Percentiles rank a stretch among this genome's conserved stretches.
Evolutionary conservation across 2,113 vertebrate genomes (phyloP).

Genomic region (Pollimyrus isidori): DNA sequence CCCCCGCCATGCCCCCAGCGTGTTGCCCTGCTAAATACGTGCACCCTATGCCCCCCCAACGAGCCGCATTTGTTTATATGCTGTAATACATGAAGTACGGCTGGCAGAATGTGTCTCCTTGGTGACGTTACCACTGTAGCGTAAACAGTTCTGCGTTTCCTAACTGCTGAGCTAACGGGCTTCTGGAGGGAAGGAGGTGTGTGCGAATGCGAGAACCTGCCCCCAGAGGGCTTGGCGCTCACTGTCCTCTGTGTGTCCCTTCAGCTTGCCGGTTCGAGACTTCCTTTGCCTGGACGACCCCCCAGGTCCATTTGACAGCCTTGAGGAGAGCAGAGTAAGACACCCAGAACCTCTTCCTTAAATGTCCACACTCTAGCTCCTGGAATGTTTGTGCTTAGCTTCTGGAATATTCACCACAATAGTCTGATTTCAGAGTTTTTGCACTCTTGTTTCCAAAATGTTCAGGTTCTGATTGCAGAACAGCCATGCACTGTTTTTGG

Average conservation of each 20-base stretch:
- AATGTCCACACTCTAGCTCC: background rate
- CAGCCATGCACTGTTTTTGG: background rate
- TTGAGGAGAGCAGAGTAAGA: conserved; percentile 83
- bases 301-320: conserved; percentile 75
- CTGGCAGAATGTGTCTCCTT: background rate
- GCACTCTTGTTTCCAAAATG: background rate
- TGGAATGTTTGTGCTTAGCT: background rate
- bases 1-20: background rate
- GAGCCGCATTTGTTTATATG: background rate
- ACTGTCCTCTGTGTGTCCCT: background rate
- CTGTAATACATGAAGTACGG: background rate
- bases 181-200: background rate
- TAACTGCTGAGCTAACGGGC: background rate
- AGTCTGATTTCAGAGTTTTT: background rate
- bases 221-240: background rate
- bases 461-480: background rate
- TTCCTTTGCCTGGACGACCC: conserved; percentile 81
- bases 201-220: background rate
- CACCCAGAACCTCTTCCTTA: conserved; percentile 26
- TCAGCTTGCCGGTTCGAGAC: conserved; percentile 71
- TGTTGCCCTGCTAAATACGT: background rate
- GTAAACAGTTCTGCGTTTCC: background rate
- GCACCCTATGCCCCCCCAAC: background rate
- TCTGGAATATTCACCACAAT: background rate
- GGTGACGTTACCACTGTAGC: background rate